phyloP scores from a whole-genome alignment of 2,797 vertebrate genomes.

The Acipenser transmontanus region DNA sequence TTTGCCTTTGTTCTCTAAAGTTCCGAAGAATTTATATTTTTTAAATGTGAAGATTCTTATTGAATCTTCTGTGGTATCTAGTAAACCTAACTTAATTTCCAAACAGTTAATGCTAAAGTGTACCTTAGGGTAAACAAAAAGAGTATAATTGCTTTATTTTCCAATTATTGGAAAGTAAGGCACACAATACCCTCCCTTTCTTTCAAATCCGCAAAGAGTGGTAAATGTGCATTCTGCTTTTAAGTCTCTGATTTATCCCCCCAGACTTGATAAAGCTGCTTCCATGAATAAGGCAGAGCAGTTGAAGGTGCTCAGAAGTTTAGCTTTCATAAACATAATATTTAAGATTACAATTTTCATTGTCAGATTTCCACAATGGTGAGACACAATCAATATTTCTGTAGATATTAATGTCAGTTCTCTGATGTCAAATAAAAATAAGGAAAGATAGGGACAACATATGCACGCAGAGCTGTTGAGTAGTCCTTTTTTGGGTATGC shows the following conservation, averaged over 20 bases:
- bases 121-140: too few relatives aligned
- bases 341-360: slow-evolving; percentile 3
- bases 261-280: slow-evolving; percentile 1
- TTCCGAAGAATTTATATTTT: too few relatives aligned
- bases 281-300: slow-evolving; percentile 1
- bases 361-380: not conserved
- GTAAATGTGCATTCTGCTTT: not conserved
- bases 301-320: not conserved
- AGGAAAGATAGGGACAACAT: not conserved
- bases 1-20: too few relatives aligned
- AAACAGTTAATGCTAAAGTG: too few relatives aligned
- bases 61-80: too few relatives aligned
- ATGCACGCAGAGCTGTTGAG: slow-evolving; percentile 1
- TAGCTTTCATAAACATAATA: not conserved
- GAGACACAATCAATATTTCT: not conserved
- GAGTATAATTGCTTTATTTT: too few relatives aligned
- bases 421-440: slow-evolving; percentile 1
- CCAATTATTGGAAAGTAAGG: too few relatives aligned
- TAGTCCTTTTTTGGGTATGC: not conserved
- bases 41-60: too few relatives aligned
- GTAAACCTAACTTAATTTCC: too few relatives aligned
- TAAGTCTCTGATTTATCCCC: not conserved
- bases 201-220: not conserved
- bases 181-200: too few relatives aligned
- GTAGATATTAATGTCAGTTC: not conserved